Conservation (phyloP, 2,888 invertebrate species). For the Plebejus argus region DNA sequence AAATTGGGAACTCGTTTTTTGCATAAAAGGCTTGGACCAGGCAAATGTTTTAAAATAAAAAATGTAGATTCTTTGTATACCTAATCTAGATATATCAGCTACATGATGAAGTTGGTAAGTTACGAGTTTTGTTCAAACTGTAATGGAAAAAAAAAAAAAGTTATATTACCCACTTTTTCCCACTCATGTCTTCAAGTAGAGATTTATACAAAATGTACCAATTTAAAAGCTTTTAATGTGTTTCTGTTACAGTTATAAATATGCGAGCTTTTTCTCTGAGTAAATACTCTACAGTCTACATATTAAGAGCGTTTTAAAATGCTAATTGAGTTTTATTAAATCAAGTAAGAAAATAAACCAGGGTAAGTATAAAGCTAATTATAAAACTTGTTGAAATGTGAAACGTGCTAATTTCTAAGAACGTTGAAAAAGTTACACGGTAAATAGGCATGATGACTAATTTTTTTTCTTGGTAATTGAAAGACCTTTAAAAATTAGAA, state of each 20-base stretch:
- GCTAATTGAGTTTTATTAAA: not conserved
- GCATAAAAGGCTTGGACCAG: no score
- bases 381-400: not conserved
- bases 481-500: no score
- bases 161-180: no score
- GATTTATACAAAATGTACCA: conserved; percentile 68
- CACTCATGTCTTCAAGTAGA: conserved; percentile 56
- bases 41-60: no score
- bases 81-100: no score
- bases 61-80: no score
- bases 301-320: conserved; percentile 18
- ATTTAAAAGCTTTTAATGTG: conserved; percentile 50
- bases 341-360: not conserved
- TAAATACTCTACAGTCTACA: conserved; percentile 2
- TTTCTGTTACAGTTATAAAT: conserved; percentile 43
- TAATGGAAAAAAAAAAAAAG: no score
- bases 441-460: no score
- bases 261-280: not conserved
- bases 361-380: not conserved
- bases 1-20: no score
- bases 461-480: no score
- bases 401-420: not conserved
- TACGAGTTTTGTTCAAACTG: no score
- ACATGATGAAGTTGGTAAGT: no score
- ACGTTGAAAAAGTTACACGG: not conserved